phyloP scores from a whole-genome alignment of 2,797 vertebrate species.

The Urosaurus nigricauda region DNA sequence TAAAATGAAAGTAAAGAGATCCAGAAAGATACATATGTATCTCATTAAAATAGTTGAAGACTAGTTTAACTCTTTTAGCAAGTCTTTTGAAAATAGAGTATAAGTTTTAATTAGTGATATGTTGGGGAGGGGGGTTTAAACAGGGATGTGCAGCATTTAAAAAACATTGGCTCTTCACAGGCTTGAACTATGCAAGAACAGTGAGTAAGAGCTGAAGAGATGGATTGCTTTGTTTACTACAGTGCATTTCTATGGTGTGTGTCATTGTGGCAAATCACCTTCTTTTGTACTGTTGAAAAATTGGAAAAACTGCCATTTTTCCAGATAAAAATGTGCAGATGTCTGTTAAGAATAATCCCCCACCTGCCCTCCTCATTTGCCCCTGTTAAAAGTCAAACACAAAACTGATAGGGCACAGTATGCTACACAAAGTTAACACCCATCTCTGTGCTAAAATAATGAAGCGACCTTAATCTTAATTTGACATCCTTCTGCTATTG shows the following conservation, averaged over 20 bases:
- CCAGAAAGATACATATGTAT: slow-evolving; percentile 32
- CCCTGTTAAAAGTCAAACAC: slow-evolving; percentile 48
- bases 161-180: slow-evolving; percentile 38
- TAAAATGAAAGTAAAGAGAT: slow-evolving; percentile 57
- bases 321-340: slow-evolving; percentile 64
- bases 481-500: background rate
- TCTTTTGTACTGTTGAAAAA: slow-evolving; percentile 37
- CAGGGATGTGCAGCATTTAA: slow-evolving; percentile 17
- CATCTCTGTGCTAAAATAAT: slow-evolving; percentile 5
- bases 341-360: slow-evolving; percentile 53
- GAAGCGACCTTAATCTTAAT: slow-evolving; percentile 52
- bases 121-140: background rate
- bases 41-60: slow-evolving; percentile 54
- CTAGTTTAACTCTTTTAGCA: slow-evolving; percentile 44
- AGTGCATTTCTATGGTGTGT: background rate
- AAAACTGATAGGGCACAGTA: background rate
- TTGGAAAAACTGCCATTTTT: slow-evolving; percentile 45
- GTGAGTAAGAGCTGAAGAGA: slow-evolving; percentile 16
- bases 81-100: background rate
- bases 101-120: slow-evolving; percentile 40
- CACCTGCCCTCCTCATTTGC: slow-evolving; percentile 38
- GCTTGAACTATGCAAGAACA: slow-evolving; percentile 38
- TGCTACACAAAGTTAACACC: slow-evolving; percentile 39
- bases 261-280: background rate
- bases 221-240: slow-evolving; percentile 48